A percentile compares a stretch with the other conserved stretches of the same genome.
Conservation (phyloP, 2,888 invertebrate genomes). For the Leucophenga montana region DNA sequence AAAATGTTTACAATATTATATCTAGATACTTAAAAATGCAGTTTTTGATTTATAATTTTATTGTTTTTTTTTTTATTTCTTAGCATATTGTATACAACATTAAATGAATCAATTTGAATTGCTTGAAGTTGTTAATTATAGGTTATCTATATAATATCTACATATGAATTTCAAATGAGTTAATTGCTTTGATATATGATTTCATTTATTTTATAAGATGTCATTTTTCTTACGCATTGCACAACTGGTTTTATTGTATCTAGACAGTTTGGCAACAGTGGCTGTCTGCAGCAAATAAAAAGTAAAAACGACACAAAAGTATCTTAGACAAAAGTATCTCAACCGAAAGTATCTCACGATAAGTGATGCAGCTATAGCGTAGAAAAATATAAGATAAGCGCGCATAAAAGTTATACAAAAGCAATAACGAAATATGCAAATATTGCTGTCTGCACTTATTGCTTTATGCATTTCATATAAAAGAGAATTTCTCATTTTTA, state of each 20-base stretch:
- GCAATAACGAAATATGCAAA: neutral
- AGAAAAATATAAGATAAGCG: neutral
- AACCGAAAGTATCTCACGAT: neutral
- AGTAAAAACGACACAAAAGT: neutral
- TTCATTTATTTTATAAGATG: constrained; percentile 31
- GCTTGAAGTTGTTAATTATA: neutral
- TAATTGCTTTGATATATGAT: constrained; percentile 57
- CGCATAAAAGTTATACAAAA: too few relatives aligned
- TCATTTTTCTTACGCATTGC: neutral
- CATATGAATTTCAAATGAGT: constrained; percentile 63
- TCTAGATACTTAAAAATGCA: too few relatives aligned
- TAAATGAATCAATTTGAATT: constrained; percentile 2
- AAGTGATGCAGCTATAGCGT: neutral
- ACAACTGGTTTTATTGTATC: constrained; percentile 3
- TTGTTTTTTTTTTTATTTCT: neutral
- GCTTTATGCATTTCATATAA: neutral
- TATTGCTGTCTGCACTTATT: neutral
- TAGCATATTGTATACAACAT: neutral
- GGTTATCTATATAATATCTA: constrained; percentile 6
- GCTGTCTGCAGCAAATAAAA: neutral
- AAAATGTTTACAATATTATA: too few relatives aligned
- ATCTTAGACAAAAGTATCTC: neutral
- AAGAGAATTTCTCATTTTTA: neutral
- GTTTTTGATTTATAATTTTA: neutral
- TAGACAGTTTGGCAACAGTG: constrained; percentile 24